Base-by-base conservation (phyloP, 2,797 vertebrate species). In the Halcyon badia region DNA sequence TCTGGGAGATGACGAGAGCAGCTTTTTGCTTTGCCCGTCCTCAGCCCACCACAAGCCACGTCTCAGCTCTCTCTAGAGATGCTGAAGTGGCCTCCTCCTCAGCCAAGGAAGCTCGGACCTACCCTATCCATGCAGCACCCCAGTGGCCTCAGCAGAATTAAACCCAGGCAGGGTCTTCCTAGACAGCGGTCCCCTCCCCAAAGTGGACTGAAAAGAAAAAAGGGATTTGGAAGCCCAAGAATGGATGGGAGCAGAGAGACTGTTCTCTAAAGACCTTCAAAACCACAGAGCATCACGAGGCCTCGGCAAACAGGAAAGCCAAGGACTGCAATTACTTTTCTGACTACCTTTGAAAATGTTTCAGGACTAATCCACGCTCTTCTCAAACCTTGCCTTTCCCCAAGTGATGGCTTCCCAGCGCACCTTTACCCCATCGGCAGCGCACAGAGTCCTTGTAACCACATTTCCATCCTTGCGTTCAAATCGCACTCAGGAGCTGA, bases 241-340 rank as follows among this genome's bases (percentile, higher is more conserved):
- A 46, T 8, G 35, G 28, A 66, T 11, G 30, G 76, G 46, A 86
- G 5, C 25, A 73, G 48, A 83, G 33, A 6, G 3, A 33, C 25
- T 77, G 39, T 21, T 90, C 60, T 68, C 62, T 15, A 25, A 76
- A 95, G 85, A 56, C 13, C 19, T 70, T 66, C 54, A 83, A 90
- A 73, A 80, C 5, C 52, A 76, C 25, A 44, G 42, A 92, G 35
- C 24, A 48, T 28, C 24, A 14, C 1, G 17, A 79, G 25, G 56
- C 25, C 54, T 66, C 4, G 5, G 58, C 46, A 81, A 86, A 62
- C n/a, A 66, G 66, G 31, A 73, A 90, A 90, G 13, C 10, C 83
- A 90, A 69, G 41, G 66, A 57, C 54, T 60, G 31, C 54, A 48
- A 46, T 35, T 49, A 48, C 9, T 13, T 51, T 87, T 86, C 3